Conservation (phyloP, 2,888 invertebrate species). For the Choreutis nemorana region DNA sequence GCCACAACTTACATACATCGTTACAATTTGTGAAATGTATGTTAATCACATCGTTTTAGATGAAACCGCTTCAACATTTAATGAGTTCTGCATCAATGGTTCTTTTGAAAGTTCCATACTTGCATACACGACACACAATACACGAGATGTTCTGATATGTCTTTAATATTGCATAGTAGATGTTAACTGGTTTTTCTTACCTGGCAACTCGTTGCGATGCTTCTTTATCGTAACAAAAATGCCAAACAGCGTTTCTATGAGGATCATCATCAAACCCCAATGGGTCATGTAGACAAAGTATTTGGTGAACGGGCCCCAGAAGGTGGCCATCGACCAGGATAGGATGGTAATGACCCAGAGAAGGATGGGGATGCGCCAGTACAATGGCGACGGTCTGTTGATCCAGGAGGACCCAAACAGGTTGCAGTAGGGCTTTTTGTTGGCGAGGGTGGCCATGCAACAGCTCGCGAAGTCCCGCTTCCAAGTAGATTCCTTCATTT, state of each 20-base stretch:
- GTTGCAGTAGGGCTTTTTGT: constrained; percentile 29
- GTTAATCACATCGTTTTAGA: no score
- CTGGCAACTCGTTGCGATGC: constrained; percentile 22
- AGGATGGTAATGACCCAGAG: constrained; percentile 34
- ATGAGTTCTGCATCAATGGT: constrained; percentile 18
- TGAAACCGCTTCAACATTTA: constrained; percentile 15
- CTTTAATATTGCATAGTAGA: no score
- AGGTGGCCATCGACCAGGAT: constrained; percentile 33
- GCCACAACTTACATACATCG: no score
- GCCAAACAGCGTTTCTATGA: constrained; percentile 41
- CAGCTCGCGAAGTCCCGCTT: constrained; percentile 30
- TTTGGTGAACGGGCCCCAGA: constrained; percentile 49
- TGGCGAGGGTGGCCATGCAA: constrained; percentile 28
- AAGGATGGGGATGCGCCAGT: constrained; percentile 48
- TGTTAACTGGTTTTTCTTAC: no score
- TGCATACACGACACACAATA: no score
- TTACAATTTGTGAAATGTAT: no score
- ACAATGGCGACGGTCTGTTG: constrained; percentile 32
- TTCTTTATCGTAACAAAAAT: constrained; percentile 33
- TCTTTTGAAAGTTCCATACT: constrained; percentile 1
- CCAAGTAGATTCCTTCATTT: constrained; percentile 28
- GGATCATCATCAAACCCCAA: constrained; percentile 55
- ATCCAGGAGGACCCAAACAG: constrained; percentile 34
- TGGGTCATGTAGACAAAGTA: constrained; percentile 65
- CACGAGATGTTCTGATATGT: no score